phyloP scores from a whole-genome alignment of 2,888 invertebrate genomes.

The Halictus ligatus region DNA sequence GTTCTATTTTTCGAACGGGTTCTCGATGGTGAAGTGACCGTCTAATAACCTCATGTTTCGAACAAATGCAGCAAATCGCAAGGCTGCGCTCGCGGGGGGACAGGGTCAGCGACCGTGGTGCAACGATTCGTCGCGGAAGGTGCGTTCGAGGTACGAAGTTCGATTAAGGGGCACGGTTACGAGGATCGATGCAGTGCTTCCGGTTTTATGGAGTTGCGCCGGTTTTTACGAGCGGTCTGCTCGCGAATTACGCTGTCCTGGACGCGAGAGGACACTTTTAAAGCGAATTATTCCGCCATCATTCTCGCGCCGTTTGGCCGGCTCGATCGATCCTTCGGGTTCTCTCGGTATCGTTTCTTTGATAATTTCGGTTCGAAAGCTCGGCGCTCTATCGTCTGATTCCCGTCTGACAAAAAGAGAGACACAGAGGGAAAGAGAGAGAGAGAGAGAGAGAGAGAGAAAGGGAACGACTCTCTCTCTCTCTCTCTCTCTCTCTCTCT shows the following conservation, averaged over 20 bases:
- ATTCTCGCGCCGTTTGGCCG: background rate
- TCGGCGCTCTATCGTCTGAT: conserved; percentile 31
- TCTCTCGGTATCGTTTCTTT: conserved; percentile 44
- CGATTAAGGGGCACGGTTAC: conserved; percentile 66
- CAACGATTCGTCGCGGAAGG: background rate
- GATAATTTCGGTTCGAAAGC: conserved; percentile 52
- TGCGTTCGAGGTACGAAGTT: conserved; percentile 45
- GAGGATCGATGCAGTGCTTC: conserved; percentile 53
- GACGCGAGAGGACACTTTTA: conserved; percentile 22
- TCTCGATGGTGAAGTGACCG: too few species aligned
- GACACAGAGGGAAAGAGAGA: too few species aligned
- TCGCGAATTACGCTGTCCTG: conserved; percentile 27
- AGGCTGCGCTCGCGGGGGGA: background rate
- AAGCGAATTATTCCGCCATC: conserved; percentile 39
- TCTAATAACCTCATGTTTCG: background rate
- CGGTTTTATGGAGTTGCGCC: conserved; percentile 50
- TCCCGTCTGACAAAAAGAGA: background rate
- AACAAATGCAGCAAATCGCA: background rate
- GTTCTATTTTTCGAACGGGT: too few species aligned
- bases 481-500: too few species aligned
- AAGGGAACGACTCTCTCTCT: too few species aligned
- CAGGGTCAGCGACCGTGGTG: background rate
- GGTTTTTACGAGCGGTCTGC: conserved; percentile 54
- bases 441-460: background rate
- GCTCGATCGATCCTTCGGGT: conserved; percentile 7